phyloP scores from a whole-genome alignment of 2,888 invertebrate species.

The Podotricha telesiphe region DNA sequence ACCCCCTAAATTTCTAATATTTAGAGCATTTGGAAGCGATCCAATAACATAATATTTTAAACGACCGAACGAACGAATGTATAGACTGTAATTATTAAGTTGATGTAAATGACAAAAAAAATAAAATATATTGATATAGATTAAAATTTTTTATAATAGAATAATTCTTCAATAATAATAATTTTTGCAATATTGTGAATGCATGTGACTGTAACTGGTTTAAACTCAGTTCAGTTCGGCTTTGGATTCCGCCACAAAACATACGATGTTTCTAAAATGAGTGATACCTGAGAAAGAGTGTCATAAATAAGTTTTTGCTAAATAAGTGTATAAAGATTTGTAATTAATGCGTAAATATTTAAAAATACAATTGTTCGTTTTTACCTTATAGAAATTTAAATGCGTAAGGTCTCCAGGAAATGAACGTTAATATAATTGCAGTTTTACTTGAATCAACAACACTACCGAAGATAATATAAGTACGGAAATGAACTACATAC shows the following conservation, averaged over 20 bases:
- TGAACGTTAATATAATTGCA: slow-evolving; percentile 29
- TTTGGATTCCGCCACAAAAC: too few relatives aligned
- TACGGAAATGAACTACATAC: slow-evolving; percentile 36
- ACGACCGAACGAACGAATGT: not conserved
- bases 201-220: too few relatives aligned
- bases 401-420: slow-evolving; percentile 31
- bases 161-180: too few relatives aligned
- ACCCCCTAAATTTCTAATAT: slow-evolving; percentile 23
- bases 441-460: slow-evolving; percentile 26
- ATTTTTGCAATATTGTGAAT: too few relatives aligned
- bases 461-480: slow-evolving; percentile 30
- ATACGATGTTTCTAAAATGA: not conserved
- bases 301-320: too few relatives aligned
- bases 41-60: slow-evolving; percentile 17
- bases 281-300: too few relatives aligned
- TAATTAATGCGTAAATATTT: not conserved
- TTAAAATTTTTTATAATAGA: too few relatives aligned
- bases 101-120: too few relatives aligned
- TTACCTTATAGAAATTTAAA: slow-evolving; percentile 2
- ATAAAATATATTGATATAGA: too few relatives aligned
- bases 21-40: slow-evolving; percentile 25
- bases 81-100: not conserved
- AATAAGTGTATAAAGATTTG: too few relatives aligned
- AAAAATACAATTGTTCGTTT: not conserved
- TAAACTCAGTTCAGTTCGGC: too few relatives aligned